Percentiles rank a stretch among this genome's conserved stretches.
Evolutionary conservation across 1,140 invertebrate genomes (phyloP).

Genomic region (Heliconius congener): DNA sequence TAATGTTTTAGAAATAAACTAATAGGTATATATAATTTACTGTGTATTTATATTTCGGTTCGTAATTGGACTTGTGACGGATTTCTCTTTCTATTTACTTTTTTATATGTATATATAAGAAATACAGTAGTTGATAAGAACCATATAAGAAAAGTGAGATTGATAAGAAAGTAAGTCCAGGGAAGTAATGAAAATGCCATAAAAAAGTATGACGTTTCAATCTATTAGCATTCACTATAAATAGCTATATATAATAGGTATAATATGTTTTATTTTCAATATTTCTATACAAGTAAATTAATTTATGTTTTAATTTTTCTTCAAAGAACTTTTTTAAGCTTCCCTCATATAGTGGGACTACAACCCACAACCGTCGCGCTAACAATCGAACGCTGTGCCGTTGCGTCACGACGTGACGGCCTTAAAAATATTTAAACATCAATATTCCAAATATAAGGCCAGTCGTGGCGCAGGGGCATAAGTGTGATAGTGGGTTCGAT

Average conservation of each 20-base stretch:
- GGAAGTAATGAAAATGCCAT: background rate
- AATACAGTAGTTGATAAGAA: background rate
- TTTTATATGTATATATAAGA: background rate
- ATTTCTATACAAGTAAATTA: background rate
- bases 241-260: background rate
- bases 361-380: too few relatives aligned
- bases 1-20: background rate
- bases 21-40: background rate
- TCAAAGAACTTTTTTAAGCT: too few relatives aligned
- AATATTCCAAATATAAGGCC: too few relatives aligned
- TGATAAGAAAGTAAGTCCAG: background rate
- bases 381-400: too few relatives aligned
- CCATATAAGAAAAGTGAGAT: background rate
- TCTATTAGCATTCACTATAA: background rate
- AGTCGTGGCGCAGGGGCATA: too few relatives aligned
- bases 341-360: too few relatives aligned
- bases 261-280: background rate
- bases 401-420: too few relatives aligned
- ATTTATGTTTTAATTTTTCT: too few relatives aligned
- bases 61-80: background rate
- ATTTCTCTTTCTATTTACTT: background rate
- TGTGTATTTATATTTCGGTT: background rate
- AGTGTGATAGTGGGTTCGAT: too few relatives aligned
- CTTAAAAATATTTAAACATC: too few relatives aligned
- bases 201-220: background rate